Conservation (phyloP, 2,113 vertebrate species). For the Tyto alba region DNA sequence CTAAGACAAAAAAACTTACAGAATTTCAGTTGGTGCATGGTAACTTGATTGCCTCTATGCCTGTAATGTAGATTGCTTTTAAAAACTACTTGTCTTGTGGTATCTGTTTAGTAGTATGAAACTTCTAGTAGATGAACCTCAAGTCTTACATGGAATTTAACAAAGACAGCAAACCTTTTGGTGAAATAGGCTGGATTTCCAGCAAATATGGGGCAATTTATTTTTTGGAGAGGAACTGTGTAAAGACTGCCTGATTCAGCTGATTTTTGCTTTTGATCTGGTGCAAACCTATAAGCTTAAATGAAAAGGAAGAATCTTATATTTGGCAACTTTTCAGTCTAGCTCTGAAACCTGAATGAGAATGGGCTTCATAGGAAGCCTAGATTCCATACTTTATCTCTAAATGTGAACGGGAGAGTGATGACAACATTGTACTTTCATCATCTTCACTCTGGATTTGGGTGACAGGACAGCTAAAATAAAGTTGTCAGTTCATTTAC, state of each 20-base stretch:
- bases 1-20: background rate
- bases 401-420: background rate
- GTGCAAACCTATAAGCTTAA: background rate
- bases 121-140: background rate
- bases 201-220: background rate
- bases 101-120: background rate
- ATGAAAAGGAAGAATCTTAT: background rate
- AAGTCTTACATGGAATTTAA: background rate
- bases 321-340: background rate
- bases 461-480: background rate
- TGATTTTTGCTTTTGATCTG: background rate
- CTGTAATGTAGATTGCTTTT: background rate
- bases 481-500: background rate
- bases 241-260: background rate
- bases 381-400: background rate
- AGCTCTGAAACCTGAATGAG: background rate
- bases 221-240: background rate
- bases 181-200: background rate
- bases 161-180: background rate
- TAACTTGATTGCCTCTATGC: background rate
- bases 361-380: background rate
- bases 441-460: background rate
- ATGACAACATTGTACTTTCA: background rate
- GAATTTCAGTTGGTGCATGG: background rate
- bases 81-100: background rate